Evolutionary conservation across 2,888 invertebrate genomes (phyloP).

Genomic region (Philereme vetulata): DNA sequence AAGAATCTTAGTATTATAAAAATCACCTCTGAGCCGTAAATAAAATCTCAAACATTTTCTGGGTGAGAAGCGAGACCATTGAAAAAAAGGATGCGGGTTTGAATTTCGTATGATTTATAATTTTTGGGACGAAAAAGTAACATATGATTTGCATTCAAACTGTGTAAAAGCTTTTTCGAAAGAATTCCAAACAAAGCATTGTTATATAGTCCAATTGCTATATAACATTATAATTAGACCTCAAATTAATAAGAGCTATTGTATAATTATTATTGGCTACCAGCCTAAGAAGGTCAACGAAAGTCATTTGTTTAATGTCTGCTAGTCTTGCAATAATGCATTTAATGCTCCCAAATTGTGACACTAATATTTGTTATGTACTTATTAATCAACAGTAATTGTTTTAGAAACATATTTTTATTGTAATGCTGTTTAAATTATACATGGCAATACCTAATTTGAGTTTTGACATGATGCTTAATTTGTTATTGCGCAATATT

Average conservation of each 20-base stretch:
- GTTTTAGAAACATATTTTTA: conserved; percentile 26
- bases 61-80: too few relatives aligned
- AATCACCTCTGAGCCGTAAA: too few relatives aligned
- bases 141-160: too few relatives aligned
- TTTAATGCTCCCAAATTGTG: conserved; percentile 38
- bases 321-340: conserved; percentile 39
- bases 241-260: conserved; percentile 13
- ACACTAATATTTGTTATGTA: conserved; percentile 35
- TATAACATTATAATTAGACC: not conserved
- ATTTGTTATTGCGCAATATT: conserved; percentile 13
- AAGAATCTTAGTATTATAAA: too few relatives aligned
- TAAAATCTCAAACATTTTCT: too few relatives aligned
- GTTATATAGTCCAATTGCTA: too few relatives aligned
- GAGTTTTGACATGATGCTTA: conserved; percentile 12
- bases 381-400: conserved; percentile 34
- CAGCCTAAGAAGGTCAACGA: conserved; percentile 44
- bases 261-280: conserved; percentile 29
- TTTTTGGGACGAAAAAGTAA: too few relatives aligned
- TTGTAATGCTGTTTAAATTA: conserved; percentile 24
- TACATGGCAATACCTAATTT: conserved; percentile 20
- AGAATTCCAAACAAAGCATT: too few relatives aligned
- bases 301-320: conserved; percentile 41
- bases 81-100: too few relatives aligned
- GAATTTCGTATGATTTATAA: too few relatives aligned
- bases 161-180: too few relatives aligned